Evolutionary conservation across 2,888 invertebrate species (phyloP), one percentile per base, ranked within the genome.

Genomic region (Helicoverpa assulta): DNA sequence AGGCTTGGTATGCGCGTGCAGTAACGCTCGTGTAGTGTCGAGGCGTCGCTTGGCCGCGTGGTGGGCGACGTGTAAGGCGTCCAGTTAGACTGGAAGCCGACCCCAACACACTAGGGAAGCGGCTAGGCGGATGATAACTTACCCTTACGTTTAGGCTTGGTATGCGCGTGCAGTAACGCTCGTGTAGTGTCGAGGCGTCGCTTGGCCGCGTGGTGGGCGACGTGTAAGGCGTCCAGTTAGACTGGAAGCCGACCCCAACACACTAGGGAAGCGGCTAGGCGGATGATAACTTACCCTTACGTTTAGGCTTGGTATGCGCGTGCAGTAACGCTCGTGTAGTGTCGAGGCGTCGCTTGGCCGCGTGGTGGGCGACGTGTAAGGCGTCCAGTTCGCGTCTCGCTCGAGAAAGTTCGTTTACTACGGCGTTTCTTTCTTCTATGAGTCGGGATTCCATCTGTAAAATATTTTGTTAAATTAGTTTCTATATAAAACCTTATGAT

Each of bases 41-140:
- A 89, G 87, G 12, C 90, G 81, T 0, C 88, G 87, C 83, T 0
- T 75, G 83, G 80, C 91, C 91, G 90, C 88, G 0, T 83, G 87
- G 19, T 81, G 84, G 91, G 90, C 88, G 0, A 83, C 87, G 19
- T 81, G 84, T 53, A 89, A 64, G 55, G 88, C 87, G 8, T 67
- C 86, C 50, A 86, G 81, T 55, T 88, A 88, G 14, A 21, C 21
- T 21, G 21, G 21, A 21, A 21, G 21, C 21, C 21, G 21, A 21
- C 21, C 21, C 21, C 21, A 21, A 21, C 21, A 21, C 21, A 21
- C 21, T n/a, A 21, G 21, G 21, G 21, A 21, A 21, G 21, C 21
- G 21, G 67, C 21, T 83, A 77, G 26, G 89, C 90, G 29, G 87
- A 33, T 33, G 33, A 33, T 7, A 21, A 33, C 61, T 33, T 19